phyloP scores from a whole-genome alignment of 2,113 vertebrate genomes.

The Pagrus major region DNA sequence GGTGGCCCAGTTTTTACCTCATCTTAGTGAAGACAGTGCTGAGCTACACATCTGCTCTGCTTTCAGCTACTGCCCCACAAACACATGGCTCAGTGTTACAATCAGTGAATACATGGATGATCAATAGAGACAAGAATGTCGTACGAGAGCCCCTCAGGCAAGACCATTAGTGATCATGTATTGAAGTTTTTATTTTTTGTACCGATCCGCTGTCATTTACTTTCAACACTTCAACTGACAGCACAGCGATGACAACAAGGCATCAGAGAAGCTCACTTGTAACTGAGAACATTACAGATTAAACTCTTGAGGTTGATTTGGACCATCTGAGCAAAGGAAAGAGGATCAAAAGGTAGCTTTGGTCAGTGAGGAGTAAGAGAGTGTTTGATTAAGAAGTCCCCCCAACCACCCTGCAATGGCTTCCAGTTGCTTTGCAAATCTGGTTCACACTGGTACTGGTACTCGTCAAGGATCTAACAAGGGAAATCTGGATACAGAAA shows the following conservation, averaged over 20 bases:
- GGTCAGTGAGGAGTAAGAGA: slow-evolving; percentile 1
- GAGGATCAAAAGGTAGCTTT: not conserved
- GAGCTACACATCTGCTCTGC: slow-evolving; percentile 8
- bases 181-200: slow-evolving; percentile 38
- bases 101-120: slow-evolving; percentile 25
- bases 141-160: not conserved
- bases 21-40: not conserved
- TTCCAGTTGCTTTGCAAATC: not conserved
- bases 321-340: not conserved
- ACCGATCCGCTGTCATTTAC: slow-evolving; percentile 20
- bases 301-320: slow-evolving; percentile 2
- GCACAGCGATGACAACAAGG: slow-evolving; percentile 2
- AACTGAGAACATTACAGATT: not conserved
- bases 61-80: slow-evolving; percentile 24
- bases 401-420: not conserved
- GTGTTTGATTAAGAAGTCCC: not conserved
- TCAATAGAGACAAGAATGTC: slow-evolving; percentile 15
- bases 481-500: no score
- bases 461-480: no score
- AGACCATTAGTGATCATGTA: slow-evolving; percentile 18
- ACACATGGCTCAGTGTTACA: slow-evolving; percentile 41
- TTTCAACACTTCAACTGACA: slow-evolving; percentile 22
- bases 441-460: not conserved
- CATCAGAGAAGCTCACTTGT: slow-evolving; percentile 3
- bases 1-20: not conserved